Evolutionary conservation across 2,113 vertebrate genomes (phyloP).

Genomic region (Pipa parva): DNA sequence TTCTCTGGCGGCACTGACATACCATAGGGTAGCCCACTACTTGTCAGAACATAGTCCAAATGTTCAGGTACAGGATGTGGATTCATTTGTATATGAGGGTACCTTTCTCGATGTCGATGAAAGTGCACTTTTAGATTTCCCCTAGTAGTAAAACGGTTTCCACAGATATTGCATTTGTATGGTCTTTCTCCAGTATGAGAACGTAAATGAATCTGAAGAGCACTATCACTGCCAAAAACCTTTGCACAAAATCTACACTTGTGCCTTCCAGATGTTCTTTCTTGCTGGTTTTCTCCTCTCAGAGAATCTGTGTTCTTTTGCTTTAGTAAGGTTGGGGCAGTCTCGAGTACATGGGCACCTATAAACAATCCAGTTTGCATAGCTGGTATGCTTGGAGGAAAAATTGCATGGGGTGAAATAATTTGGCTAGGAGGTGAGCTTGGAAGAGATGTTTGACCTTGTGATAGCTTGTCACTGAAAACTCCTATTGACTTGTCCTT

Average conservation of each 20-base stretch:
- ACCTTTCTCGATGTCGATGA: slow-evolving; percentile 83
- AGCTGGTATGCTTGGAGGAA: slow-evolving; percentile 15
- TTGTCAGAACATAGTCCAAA: slow-evolving; percentile 60
- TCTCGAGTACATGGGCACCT: slow-evolving; percentile 49
- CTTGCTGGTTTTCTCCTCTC: slow-evolving; percentile 57
- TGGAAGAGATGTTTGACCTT: slow-evolving; percentile 18
- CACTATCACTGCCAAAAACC: slow-evolving; percentile 86
- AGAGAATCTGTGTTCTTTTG: slow-evolving; percentile 54
- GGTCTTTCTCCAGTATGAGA: slow-evolving; percentile 88
- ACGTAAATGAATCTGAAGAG: slow-evolving; percentile 86
- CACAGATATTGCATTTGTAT: slow-evolving; percentile 86
- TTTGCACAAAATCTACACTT: slow-evolving; percentile 88
- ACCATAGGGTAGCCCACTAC: slow-evolving; percentile 58
- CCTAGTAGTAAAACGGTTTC: slow-evolving; percentile 87
- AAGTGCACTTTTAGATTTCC: slow-evolving; percentile 92
- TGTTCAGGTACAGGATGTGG: slow-evolving; percentile 70
- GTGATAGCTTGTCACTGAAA: slow-evolving; percentile 19
- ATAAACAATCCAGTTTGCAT: slow-evolving; percentile 31
- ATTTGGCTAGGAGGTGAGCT: slow-evolving; percentile 15
- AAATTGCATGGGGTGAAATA: slow-evolving; percentile 32
- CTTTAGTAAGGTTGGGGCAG: slow-evolving; percentile 54
- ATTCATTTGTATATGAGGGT: slow-evolving; percentile 85
- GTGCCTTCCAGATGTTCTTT: slow-evolving; percentile 72
- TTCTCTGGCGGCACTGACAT: slow-evolving; percentile 59
- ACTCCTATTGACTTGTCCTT: slow-evolving; percentile 29